Evolutionary conservation across 2,888 invertebrate species (phyloP).

Genomic region (Xylota segnis): DNA sequence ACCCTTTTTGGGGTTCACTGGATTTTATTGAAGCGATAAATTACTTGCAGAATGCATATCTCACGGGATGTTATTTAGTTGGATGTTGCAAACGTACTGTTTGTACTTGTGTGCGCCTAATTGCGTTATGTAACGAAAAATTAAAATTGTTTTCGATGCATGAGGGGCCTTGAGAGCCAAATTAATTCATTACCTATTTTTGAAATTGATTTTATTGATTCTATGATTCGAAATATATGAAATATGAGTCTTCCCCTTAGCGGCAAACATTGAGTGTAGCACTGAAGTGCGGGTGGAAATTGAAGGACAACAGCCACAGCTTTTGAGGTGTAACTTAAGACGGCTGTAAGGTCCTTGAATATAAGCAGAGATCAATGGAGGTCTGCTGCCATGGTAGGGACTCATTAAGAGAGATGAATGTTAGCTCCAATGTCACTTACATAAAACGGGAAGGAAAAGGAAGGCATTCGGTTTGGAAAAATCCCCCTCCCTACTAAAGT

Average conservation of each 20-base stretch:
- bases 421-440: too few relatives aligned
- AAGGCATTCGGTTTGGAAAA: too few relatives aligned
- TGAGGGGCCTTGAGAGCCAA: neutral
- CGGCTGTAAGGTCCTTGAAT: neutral
- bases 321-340: neutral
- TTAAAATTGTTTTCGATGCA: slow-evolving; percentile 19
- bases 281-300: neutral
- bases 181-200: neutral
- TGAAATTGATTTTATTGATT: slow-evolving; percentile 11
- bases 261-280: neutral
- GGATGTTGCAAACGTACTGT: slow-evolving; percentile 7
- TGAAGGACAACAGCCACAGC: neutral
- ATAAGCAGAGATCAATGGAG: neutral
- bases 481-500: too few relatives aligned
- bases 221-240: neutral
- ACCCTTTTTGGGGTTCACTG: neutral
- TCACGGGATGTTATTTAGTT: slow-evolving; percentile 38
- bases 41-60: slow-evolving; percentile 35
- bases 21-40: slow-evolving; percentile 59
- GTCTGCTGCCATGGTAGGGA: neutral
- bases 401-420: neutral
- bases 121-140: slow-evolving; percentile 39
- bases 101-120: slow-evolving; percentile 21
- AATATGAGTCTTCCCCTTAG: neutral
- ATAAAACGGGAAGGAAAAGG: too few relatives aligned